Conservation (phyloP, 2,113 vertebrate genomes). For the Dasyprocta punctata region DNA sequence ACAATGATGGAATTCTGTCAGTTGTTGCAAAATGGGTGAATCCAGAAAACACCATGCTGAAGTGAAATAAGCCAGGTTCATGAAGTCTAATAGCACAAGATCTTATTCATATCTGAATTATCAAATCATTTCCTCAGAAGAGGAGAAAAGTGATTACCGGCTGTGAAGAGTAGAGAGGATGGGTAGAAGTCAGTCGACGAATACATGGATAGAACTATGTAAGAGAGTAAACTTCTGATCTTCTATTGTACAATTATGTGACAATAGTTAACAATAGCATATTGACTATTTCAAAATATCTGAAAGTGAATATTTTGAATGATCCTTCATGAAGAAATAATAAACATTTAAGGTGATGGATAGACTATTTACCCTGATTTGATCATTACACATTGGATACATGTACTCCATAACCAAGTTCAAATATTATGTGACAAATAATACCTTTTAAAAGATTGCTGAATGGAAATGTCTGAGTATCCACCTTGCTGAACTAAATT, state of each 20-base stretch:
- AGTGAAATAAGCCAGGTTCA: neutral
- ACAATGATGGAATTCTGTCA: neutral
- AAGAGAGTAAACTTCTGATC: neutral
- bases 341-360: neutral
- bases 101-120: neutral
- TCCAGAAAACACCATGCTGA: neutral
- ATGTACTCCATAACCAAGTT: neutral
- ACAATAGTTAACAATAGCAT: neutral
- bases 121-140: neutral
- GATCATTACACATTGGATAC: neutral
- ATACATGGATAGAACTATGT: neutral
- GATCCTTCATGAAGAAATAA: neutral
- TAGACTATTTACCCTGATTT: neutral
- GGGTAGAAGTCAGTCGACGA: neutral
- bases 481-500: neutral
- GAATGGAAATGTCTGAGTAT: neutral
- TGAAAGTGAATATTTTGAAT: neutral
- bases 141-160: neutral
- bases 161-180: neutral
- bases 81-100: neutral
- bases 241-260: neutral
- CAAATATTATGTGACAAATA: neutral
- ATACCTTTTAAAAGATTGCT: neutral
- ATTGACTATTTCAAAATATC: neutral
- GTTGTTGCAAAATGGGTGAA: neutral